Evolutionary conservation across 2,797 vertebrate species (phyloP).

Genomic region (Lepus townsendii): DNA sequence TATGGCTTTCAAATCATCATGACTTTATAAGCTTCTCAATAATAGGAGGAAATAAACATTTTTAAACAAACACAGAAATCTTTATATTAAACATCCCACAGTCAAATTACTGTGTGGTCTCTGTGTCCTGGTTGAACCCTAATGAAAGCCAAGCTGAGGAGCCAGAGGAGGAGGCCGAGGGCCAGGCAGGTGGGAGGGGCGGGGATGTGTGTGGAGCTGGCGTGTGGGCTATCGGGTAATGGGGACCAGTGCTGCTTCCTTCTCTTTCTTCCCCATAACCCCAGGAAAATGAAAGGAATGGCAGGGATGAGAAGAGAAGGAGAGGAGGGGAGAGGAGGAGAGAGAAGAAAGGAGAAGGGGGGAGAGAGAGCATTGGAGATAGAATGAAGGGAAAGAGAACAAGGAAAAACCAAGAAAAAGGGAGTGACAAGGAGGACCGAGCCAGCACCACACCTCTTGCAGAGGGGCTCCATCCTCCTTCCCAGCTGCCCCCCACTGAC

Average conservation of each 20-base stretch:
- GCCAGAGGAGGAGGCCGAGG: neutral
- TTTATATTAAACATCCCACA: neutral
- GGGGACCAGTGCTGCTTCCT: neutral
- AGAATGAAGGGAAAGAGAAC: neutral
- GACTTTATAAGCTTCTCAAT: no score
- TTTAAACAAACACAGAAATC: no score
- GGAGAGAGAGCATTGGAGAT: no score
- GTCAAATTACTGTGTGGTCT: neutral
- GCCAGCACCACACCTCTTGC: neutral
- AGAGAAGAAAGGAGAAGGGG: neutral
- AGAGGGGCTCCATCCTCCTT: neutral
- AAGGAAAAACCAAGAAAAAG: neutral
- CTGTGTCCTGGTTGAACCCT: neutral
- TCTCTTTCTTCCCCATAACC: neutral
- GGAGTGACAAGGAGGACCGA: no score
- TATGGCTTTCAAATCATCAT: no score
- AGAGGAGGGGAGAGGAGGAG: no score
- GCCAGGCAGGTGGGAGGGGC: accelerated
- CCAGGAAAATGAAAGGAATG: neutral
- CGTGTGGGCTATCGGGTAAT: neutral
- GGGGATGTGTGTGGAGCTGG: no score
- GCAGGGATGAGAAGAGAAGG: neutral
- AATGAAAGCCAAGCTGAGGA: neutral
- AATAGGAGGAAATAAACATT: no score
- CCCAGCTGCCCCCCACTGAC: neutral